These are phyloP conservation scores for Lasioglossum albipes DNA, from an alignment of 1,140 invertebrate genomes.

Conservation along the genomic window DNA sequence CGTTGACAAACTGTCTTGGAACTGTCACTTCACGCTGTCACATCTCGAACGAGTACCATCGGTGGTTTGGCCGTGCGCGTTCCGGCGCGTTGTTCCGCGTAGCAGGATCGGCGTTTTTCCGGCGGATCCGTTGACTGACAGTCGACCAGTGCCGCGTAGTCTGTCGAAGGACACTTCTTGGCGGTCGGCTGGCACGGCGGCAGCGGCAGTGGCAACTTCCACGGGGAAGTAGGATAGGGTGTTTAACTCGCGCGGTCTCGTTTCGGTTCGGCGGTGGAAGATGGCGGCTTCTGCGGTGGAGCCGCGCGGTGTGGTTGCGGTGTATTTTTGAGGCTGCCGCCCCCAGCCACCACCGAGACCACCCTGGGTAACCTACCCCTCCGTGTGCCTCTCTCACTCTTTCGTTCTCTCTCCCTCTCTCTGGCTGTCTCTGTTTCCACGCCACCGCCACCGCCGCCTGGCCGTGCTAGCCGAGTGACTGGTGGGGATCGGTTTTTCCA, in stretches of 20 bases:
- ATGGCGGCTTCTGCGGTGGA: slow-evolving; percentile 81
- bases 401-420: slow-evolving; percentile 55
- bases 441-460: slow-evolving; percentile 67
- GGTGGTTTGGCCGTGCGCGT: too few relatives aligned
- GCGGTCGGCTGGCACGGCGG: slow-evolving; percentile 51
- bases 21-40: too few relatives aligned
- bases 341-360: slow-evolving; percentile 73
- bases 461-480: slow-evolving; percentile 40
- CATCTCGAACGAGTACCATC: too few relatives aligned
- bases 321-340: slow-evolving; percentile 81
- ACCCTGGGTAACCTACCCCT: slow-evolving; percentile 65
- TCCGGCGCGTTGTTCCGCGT: too few relatives aligned
- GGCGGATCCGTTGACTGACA: too few relatives aligned
- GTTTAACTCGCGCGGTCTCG: slow-evolving; percentile 79
- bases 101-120: too few relatives aligned
- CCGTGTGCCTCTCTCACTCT: slow-evolving; percentile 52
- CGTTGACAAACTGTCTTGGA: too few relatives aligned
- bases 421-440: slow-evolving; percentile 58
- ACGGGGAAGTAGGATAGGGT: slow-evolving; percentile 68
- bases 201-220: slow-evolving; percentile 63
- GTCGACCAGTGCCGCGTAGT: not conserved
- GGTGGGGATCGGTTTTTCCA: slow-evolving; percentile 69
- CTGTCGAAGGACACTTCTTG: slow-evolving; percentile 35
- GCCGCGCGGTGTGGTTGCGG: slow-evolving; percentile 80
- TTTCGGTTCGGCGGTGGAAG: slow-evolving; percentile 79